These are phyloP conservation scores for Nomada fucata DNA, from an alignment of 2,888 invertebrate species.

Conservation along the genomic window DNA sequence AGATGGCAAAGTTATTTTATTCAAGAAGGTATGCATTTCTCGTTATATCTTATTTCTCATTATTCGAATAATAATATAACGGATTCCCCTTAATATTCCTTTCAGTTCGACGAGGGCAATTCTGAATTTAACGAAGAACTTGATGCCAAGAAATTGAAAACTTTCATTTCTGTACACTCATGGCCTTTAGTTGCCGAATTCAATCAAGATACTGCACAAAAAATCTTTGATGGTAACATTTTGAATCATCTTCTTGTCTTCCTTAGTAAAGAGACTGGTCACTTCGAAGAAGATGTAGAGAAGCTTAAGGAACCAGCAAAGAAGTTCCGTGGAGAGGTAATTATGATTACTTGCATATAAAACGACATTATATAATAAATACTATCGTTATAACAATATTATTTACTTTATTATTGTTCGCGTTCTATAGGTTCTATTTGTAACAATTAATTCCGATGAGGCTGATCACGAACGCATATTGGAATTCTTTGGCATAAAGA, in stretches of 20 bases:
- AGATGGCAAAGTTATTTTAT: constrained; percentile 92
- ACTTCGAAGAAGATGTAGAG: constrained; percentile 92
- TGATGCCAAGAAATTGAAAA: constrained; percentile 89
- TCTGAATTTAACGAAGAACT: constrained; percentile 90
- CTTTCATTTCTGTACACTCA: constrained; percentile 93
- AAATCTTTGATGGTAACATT: constrained; percentile 99
- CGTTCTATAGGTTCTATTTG: constrained; percentile 91
- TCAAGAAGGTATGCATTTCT: constrained; percentile 91
- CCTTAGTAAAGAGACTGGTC: constrained; percentile 95
- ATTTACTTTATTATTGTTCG: constrained; percentile 7
- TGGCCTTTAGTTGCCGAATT: constrained; percentile 97
- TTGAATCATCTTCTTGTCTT: constrained; percentile 98
- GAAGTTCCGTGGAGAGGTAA: constrained; percentile 93
- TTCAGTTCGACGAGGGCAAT: constrained; percentile 94
- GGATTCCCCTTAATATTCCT: constrained; percentile 45
- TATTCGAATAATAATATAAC: constrained; percentile 90
- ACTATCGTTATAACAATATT: constrained; percentile 1
- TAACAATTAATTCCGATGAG: constrained; percentile 97
- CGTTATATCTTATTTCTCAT: constrained; percentile 86
- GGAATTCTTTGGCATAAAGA: constrained; percentile 99
- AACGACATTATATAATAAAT: not conserved
- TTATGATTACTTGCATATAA: constrained; percentile 4
- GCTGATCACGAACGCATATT: constrained; percentile 98
- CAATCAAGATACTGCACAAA: constrained; percentile 98
- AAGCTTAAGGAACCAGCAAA: constrained; percentile 93